Evolutionary conservation across 2,113 vertebrate genomes (phyloP), one percentile per base, ranked within the genome.

Genomic region (Oryzias melastigma): DNA sequence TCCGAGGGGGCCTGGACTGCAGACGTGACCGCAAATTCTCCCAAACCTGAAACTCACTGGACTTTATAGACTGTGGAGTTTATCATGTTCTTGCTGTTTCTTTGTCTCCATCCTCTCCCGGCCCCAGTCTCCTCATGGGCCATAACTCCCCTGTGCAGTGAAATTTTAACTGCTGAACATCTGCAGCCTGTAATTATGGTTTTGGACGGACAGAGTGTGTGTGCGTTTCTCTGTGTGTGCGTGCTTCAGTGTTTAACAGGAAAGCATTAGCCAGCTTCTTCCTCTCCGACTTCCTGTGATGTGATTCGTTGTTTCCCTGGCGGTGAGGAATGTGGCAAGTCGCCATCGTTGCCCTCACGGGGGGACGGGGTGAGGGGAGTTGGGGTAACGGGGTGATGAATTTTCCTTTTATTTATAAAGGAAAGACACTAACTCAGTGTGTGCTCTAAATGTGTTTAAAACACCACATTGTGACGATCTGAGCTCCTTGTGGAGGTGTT

Each of bases 121-220:
- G 25, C 42, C 1, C 50, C 20, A 25, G 53, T 35, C 0, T 20
- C 48, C 16, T 25, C 48, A 20, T 49, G 35, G 50, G 14, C 68
- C 45, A 12, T 25, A 48, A 68, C 49, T 46, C 45, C 65, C 52
- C 65, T 25, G 47, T 52, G 62, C 62, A 68, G 49, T 65, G 61
- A 77, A 74, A 60, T 40, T 71, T 70, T 52, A 62, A 67, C 54
- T 61, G 53, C 51, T 51, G 50, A 76, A 68, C 58, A 70, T 81
- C 66, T 69, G 56, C 52, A 80, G 58, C 59, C 74, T 78, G 59
- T 82, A 78, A 83, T 81, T 78, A 78, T 83, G 77, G 77, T 77
- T n/a, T 52, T 82, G 71, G 68, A 81, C 47, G 12, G 57, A 4
- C 24, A 43, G 65, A 7, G 46, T 20, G 43, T 60, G 58, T 35